Evolutionary conservation across 2,888 invertebrate species (phyloP).

Genomic region (Habrosyne pyritoides): DNA sequence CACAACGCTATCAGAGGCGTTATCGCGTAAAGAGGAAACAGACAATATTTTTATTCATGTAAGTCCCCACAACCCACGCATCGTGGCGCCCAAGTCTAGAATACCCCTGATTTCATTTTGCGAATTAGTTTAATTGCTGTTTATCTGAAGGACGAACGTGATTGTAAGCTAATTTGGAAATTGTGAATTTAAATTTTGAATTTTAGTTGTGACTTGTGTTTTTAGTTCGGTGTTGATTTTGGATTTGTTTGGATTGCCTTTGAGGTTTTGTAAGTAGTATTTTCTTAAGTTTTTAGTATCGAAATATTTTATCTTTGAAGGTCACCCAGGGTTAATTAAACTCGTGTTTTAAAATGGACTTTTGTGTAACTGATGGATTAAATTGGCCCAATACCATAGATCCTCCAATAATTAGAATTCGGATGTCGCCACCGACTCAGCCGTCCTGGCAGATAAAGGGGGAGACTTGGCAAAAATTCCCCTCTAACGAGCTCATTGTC

Average conservation of each 20-base stretch:
- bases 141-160: conserved; percentile 49
- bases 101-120: conserved; percentile 51
- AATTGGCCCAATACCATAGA: background rate
- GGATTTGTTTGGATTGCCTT: background rate
- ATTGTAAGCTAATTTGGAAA: conserved; percentile 21
- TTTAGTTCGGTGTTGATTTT: background rate
- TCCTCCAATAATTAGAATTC: conserved; percentile 58
- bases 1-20: conserved; percentile 45
- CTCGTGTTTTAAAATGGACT: background rate
- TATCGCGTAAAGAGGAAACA: conserved; percentile 76
- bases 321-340: too few species aligned
- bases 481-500: conserved; percentile 72
- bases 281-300: background rate
- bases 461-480: conserved; percentile 58
- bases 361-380: background rate
- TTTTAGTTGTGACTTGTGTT: background rate
- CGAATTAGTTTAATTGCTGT: conserved; percentile 52
- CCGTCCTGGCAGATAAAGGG: conserved; percentile 33
- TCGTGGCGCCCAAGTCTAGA: conserved; percentile 48
- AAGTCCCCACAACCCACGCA: conserved; percentile 61
- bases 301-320: too few species aligned
- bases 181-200: background rate
- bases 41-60: conserved; percentile 73
- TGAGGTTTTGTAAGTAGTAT: background rate
- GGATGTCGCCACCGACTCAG: conserved; percentile 39